These are phyloP conservation scores for Hippocampus kuda DNA, from an alignment of 2,797 vertebrate genomes.

Conservation along the genomic window DNA sequence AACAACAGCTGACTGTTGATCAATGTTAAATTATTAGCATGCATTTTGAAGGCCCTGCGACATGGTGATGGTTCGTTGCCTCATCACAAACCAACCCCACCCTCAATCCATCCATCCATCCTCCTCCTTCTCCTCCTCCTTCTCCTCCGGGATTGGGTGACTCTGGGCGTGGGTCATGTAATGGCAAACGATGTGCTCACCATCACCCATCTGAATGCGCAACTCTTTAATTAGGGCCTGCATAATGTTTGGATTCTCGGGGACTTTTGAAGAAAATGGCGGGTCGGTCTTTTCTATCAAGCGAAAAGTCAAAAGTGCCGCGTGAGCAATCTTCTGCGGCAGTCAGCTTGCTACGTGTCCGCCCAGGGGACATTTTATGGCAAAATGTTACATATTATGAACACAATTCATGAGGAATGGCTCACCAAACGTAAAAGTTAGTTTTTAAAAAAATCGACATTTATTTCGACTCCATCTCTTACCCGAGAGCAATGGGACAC, in stretches of 20 bases:
- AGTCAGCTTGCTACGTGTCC: neutral
- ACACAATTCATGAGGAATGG: too few relatives aligned
- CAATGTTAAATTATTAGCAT: neutral
- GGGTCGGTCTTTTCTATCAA: neutral
- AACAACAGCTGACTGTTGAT: neutral
- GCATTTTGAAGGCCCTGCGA: neutral
- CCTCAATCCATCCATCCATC: neutral
- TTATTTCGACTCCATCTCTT: neutral
- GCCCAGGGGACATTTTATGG: neutral
- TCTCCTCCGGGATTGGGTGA: neutral
- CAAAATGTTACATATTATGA: neutral
- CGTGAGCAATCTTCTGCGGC: neutral
- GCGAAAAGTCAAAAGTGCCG: neutral
- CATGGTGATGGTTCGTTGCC: neutral
- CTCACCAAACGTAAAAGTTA: neutral
- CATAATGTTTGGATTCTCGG: neutral
- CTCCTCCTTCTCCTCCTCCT: neutral
- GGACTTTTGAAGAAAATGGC: neutral
- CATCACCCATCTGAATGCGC: neutral
- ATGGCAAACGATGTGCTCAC: neutral
- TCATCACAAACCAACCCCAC: neutral
- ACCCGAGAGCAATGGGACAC: neutral
- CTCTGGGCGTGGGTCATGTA: neutral
- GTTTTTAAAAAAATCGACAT: neutral
- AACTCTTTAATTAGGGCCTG: neutral